Base-by-base conservation (phyloP, 2,113 vertebrate species). In the Elephas maximus region DNA sequence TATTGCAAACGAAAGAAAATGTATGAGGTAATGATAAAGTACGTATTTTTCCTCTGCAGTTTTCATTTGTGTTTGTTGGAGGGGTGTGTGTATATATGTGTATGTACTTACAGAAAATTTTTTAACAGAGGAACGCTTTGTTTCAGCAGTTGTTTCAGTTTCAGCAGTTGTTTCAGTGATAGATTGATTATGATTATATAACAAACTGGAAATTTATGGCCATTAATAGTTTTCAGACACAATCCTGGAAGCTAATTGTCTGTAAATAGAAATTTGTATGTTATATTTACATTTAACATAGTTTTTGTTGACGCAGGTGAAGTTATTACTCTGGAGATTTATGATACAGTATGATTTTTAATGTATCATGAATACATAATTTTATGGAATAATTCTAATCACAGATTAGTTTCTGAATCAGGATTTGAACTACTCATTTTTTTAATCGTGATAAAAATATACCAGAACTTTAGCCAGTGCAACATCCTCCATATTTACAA, bases 241-340 rank as follows among this genome's bases (percentile, higher is more conserved):
- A 94, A 69, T 93, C 26, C 14, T 33, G 78, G 73, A 93, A 86
- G 62, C 8, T 63, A 94, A 90, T 92, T 93, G 80, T 96, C 94
- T 95, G 11, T 91, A 85, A 86, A 37, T 88, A 94, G 28, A 84
- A 90, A n/a, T 80, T 82, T 76, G 4, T 87, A 21, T 88, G 41
- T 33, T 71, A 30, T 45, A 85, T 81, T 79, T 95, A 88, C 21
- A 60, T 24, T 63, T 14, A 18, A 33, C 0, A 26, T 28, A 20
- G 6, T 67, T 85, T 90, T 85, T 79, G 76, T 60, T 63, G 21
- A 83, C 65, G 67, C 1, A 53, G 45, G 90, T 94, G 28, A 6
- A 88, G 37, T 86, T 94, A 53, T 81, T 93, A 48, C 57, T 44
- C 30, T 91, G 62, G 18, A 8, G 33, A 57, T 33, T 96, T 82